phyloP scores from a whole-genome alignment of 2,797 vertebrate genomes.

The Synanceia verrucosa region DNA sequence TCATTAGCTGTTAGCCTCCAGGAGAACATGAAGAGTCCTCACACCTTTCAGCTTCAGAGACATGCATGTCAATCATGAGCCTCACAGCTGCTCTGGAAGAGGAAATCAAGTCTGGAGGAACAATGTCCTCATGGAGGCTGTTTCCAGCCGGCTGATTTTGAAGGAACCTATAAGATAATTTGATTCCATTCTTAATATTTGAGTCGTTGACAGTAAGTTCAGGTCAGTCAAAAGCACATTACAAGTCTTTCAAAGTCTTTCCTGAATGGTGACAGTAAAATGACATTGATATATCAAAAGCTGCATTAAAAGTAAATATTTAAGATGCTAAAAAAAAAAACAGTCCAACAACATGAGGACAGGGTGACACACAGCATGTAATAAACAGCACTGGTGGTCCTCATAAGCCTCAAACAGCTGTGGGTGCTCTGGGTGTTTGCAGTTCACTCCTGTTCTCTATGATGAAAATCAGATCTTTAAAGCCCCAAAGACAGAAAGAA shows the following conservation, averaged over 20 bases:
- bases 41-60: not conserved
- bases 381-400: not conserved
- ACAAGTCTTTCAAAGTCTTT: not conserved
- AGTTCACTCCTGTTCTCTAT: constrained; percentile 22
- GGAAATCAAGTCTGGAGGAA: not conserved
- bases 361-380: not conserved
- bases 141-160: not conserved
- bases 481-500: constrained; percentile 27
- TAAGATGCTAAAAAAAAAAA: not conserved
- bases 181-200: too few species aligned
- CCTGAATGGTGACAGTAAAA: not conserved
- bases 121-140: too few species aligned
- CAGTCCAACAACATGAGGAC: not conserved
- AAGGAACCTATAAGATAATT: too few species aligned
- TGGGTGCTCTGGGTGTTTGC: constrained; percentile 1
- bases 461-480: constrained; percentile 45
- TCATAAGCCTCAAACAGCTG: not conserved
- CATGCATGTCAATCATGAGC: not conserved
- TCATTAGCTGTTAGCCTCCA: not conserved
- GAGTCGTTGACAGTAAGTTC: not conserved
- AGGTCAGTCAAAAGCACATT: not conserved
- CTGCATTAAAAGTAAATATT: not conserved
- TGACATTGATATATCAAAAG: not conserved
- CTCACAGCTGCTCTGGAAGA: not conserved
- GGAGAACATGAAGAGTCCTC: constrained; percentile 1